Percentiles rank a stretch among this genome's conserved stretches.
Conservation (phyloP, 2,113 vertebrate genomes). For the Centrocercus urophasianus region DNA sequence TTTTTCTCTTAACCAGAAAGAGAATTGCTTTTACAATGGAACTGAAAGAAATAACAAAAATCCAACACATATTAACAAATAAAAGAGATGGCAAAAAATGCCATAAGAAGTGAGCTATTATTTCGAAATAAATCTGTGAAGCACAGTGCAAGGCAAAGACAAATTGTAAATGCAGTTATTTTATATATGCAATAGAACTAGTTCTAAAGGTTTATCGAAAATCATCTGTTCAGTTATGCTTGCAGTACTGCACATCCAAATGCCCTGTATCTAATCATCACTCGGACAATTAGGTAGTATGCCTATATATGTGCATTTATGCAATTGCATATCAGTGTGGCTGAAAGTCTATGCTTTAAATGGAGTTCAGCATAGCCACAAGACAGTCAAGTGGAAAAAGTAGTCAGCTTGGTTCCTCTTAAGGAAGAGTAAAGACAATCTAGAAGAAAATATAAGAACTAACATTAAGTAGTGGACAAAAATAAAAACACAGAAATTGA, state of each 20-base stretch:
- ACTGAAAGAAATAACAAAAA: neutral
- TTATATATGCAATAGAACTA: neutral
- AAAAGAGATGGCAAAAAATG: neutral
- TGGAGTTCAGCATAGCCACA: neutral
- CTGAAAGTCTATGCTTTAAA: neutral
- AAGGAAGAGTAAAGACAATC: neutral
- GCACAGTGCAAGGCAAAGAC: neutral
- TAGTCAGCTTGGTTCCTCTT: neutral
- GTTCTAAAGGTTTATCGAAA: conserved; percentile 29
- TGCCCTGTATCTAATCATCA: conserved; percentile 27
- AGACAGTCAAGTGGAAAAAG: neutral
- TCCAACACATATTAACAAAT: neutral
- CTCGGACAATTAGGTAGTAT: neutral
- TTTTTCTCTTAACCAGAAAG: neutral
- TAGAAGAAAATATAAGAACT: neutral
- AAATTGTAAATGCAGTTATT: conserved; percentile 19
- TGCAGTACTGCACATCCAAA: neutral
- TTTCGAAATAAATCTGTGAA: conserved; percentile 31
- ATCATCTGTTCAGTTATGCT: conserved; percentile 42
- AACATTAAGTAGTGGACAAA: neutral
- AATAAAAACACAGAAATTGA: neutral
- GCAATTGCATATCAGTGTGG: neutral
- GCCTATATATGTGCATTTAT: conserved; percentile 39
- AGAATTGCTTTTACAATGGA: neutral
- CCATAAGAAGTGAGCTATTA: neutral